Base-by-base conservation (phyloP, 2,888 invertebrate genomes). In the Standfussiana lucernea region DNA sequence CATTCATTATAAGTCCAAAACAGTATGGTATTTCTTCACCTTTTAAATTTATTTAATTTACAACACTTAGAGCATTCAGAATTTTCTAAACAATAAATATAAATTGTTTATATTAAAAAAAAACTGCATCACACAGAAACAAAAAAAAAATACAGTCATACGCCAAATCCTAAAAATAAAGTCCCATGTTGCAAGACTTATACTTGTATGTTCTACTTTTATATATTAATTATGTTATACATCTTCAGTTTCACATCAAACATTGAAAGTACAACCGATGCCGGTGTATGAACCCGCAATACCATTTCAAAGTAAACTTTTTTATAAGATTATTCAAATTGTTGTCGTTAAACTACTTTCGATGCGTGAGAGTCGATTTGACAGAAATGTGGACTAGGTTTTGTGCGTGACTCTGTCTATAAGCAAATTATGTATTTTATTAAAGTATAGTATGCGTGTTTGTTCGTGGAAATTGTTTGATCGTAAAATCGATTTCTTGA, bases 281-380 rank as follows among this genome's bases (percentile, higher is more conserved):
- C 59, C 50, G 42, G 65, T 74, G 68, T 45, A 72, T 76, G 69
- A 77, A 78, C 80, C n/a, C 35, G n/a, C 37, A 65, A 40, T 66
- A 71, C 35, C 59, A 61, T 80, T 77, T 75, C 37, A 24, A 78
- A 71, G 74, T 69, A 71, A 78, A 80, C 68, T 84, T 88, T 88
- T 85, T 85, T 86, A 83, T 83, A 83, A 86, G 65, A 87, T 88
- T 89, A 89, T 90, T 87, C 75, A 91, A 89, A 90, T 89, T 77
- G 37, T 72, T 64, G 80, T 77, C 80, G 83, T 82, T 86, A 86
- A 56, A 79, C 80, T 82, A 88, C 90, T 91, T 91, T 91, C 89
- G 74, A 85, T 64, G 79, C 79, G 79, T 72, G 79, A 76, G 79
- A 84, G 75, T 75, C 42, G 59, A 75, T 69, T 64, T 42, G 24